phyloP scores from a whole-genome alignment of 2,888 invertebrate species.

The Eupithecia exiguata region DNA sequence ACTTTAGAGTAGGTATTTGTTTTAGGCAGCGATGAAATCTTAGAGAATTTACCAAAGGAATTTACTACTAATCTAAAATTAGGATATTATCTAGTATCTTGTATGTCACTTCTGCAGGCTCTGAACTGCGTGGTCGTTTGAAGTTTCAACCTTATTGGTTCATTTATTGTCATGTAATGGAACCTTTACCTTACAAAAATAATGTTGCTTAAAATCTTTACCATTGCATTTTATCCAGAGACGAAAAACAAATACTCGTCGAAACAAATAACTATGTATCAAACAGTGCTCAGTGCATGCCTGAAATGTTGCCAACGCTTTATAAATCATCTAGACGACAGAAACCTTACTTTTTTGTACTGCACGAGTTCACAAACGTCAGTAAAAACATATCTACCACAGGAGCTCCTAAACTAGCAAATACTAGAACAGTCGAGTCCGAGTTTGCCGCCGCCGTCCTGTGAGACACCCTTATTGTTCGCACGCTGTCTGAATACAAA shows the following conservation, averaged over 20 bases:
- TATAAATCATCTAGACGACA: conserved; percentile 1
- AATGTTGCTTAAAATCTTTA: no score
- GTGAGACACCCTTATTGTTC: conserved; percentile 56
- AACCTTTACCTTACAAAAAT: no score
- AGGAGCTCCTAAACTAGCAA: conserved; percentile 9
- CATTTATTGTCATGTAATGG: no score
- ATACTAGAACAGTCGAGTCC: conserved; percentile 8
- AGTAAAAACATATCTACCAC: neutral
- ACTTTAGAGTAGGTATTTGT: neutral
- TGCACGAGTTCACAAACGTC: neutral
- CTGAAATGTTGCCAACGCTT: conserved; percentile 3
- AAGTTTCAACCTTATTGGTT: no score
- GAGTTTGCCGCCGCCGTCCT: conserved; percentile 16
- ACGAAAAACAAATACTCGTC: neutral
- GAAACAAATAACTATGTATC: conserved; percentile 3
- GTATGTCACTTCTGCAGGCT: neutral
- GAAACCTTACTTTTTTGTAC: neutral
- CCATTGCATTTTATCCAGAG: neutral
- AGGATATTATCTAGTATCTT: neutral
- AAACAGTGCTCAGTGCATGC: neutral
- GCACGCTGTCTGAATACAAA: conserved; percentile 62
- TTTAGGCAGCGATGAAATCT: neutral
- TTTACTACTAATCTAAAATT: neutral
- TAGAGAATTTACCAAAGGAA: no score
- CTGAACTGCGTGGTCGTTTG: no score